These are phyloP conservation scores for Athene cunicularia DNA, from an alignment of 2,113 vertebrate genomes.

Conservation along the genomic window DNA sequence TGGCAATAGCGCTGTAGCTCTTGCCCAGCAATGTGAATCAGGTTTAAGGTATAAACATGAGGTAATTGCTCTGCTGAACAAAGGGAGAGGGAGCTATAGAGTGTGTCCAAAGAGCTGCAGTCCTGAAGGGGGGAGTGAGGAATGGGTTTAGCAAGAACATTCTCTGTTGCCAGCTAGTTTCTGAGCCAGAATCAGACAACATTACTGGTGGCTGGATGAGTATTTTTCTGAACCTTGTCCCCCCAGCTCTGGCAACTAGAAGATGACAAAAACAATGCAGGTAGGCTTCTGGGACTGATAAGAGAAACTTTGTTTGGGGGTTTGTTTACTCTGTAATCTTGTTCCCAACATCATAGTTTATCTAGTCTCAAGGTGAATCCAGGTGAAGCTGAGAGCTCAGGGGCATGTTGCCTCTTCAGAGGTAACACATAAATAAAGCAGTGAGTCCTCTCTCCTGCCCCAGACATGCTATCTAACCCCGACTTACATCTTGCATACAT, in stretches of 20 bases:
- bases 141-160: neutral
- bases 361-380: neutral
- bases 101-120: neutral
- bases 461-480: neutral
- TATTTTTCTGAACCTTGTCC: neutral
- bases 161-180: neutral
- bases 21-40: accelerated
- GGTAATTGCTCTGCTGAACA: neutral
- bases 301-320: neutral
- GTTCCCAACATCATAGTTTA: neutral
- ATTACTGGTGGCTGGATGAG: neutral
- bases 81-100: neutral
- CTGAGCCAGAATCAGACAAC: neutral
- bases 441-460: neutral
- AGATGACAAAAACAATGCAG: neutral
- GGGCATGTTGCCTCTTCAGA: neutral
- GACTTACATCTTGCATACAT: accelerated
- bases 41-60: neutral
- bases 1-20: neutral
- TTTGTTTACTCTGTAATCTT: neutral
- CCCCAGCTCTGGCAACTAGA: neutral
- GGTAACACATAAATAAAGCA: neutral
- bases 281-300: neutral
- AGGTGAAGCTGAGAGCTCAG: neutral
- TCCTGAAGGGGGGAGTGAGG: neutral